Conservation (phyloP, 2,888 invertebrate species). For the Neoaliturus tenellus region DNA sequence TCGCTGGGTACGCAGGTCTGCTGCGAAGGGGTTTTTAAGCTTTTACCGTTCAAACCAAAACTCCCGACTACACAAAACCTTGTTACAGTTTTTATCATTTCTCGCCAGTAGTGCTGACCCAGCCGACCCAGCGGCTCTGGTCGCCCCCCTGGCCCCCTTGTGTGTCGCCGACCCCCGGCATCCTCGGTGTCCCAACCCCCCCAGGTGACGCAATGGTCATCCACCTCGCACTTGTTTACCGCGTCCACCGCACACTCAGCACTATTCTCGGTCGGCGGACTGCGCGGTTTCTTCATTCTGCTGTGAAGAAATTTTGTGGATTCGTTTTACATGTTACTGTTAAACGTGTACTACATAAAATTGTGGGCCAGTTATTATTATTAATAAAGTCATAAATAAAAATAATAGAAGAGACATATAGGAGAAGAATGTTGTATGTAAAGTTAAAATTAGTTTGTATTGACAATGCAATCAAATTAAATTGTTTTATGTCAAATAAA, state of each 20-base stretch:
- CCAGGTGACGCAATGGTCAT: constrained; percentile 1
- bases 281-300: neutral
- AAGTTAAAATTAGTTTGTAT: no score
- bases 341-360: no score
- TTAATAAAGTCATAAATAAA: no score
- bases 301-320: neutral
- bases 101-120: neutral
- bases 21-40: no score
- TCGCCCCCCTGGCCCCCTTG: constrained; percentile 12
- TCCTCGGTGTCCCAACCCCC: neutral
- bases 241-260: neutral
- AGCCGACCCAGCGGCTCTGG: neutral
- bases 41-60: neutral
- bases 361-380: no score
- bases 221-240: constrained; percentile 22
- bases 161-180: neutral
- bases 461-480: no score
- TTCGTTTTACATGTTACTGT: no score
- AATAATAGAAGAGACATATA: no score
- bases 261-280: neutral
- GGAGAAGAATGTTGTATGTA: no score
- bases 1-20: no score
- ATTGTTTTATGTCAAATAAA: no score
- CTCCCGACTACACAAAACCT: neutral
- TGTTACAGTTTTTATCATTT: neutral